A percentile compares a stretch with the other conserved stretches of the same genome.
Evolutionary conservation across 2,888 invertebrate species (phyloP).

Genomic region (Hesperia comma): DNA sequence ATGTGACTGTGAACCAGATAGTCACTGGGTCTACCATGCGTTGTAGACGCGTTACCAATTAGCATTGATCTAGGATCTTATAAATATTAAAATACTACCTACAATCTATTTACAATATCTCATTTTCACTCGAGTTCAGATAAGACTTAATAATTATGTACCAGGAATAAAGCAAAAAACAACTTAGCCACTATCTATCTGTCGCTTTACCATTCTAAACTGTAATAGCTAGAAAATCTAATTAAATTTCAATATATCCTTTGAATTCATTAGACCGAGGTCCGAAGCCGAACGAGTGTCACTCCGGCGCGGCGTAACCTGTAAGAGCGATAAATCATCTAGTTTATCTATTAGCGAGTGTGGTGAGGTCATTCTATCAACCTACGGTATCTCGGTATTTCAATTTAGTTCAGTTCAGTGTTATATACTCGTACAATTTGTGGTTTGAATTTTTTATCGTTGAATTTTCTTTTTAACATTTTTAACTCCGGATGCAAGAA

Average conservation of each 20-base stretch:
- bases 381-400: constrained; percentile 18
- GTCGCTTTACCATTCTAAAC: not conserved
- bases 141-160: no score
- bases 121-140: no score
- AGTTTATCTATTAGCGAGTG: constrained; percentile 27
- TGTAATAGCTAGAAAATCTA: constrained; percentile 9
- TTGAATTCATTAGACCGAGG: constrained; percentile 24
- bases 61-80: no score
- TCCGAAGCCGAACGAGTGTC: constrained; percentile 22
- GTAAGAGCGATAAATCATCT: constrained; percentile 26
- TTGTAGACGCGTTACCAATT: no score
- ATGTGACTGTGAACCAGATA: no score
- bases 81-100: no score
- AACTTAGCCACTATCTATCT: not conserved
- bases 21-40: no score
- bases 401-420: not conserved
- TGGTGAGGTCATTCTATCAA: constrained; percentile 24
- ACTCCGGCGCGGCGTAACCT: constrained; percentile 22
- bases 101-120: no score
- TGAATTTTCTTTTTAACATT: no score
- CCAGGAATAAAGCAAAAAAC: no score
- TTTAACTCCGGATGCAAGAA: no score
- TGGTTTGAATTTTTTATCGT: no score
- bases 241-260: constrained; percentile 29
- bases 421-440: not conserved